Evolutionary conservation across 2,113 vertebrate species (phyloP), one percentile per base, ranked within the genome.

Genomic region (Suncus etruscus): DNA sequence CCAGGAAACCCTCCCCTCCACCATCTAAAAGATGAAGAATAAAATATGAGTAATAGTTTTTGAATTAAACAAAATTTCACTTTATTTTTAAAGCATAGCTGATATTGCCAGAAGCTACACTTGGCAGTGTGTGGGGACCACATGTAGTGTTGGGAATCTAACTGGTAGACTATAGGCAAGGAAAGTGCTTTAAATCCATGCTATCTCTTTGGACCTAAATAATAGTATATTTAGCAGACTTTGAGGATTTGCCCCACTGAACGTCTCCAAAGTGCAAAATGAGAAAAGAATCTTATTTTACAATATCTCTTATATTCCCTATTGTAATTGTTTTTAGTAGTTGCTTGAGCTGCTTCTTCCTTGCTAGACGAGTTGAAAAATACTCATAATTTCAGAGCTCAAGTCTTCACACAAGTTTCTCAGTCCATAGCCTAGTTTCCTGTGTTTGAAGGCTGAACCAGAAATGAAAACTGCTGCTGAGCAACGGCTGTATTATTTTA

Each of bases 31-130:
- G 73, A 77, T 47, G 16, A 47, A 47, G 11, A 48, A 87, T 58
- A 93, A 87, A 79, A 79, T 79, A 54, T 66, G 68, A 75, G 32
- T 80, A 51, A 63, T 12, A 63, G 69, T 63, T 47, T 94, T 50
- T 84, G 50, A 16, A 78, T 74, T 84, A 90, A 83, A 69, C 86
- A 89, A 78, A 7, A 54, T 54, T 15, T 54, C 7, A 15, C 10
- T 54, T 54, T 54, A 15, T 54, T 54, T 54, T 54, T 15, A 54
- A 15, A 54, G 3, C 51, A 54, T 54, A 54, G 11, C 51, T 15
- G 51, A 39, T 54, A 54, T 54, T 54, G 51, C 51, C 15, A 10
- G 15, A 15, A 15, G 51, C 51, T 54, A 54, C 51, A 12, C 15
- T 15, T 54, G 51, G 51, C 51, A 12, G 51, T 54, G 11, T 7